These are phyloP conservation scores for Drosophila triauraria DNA, from an alignment of 1,140 invertebrate species.

Conservation along the genomic window DNA sequence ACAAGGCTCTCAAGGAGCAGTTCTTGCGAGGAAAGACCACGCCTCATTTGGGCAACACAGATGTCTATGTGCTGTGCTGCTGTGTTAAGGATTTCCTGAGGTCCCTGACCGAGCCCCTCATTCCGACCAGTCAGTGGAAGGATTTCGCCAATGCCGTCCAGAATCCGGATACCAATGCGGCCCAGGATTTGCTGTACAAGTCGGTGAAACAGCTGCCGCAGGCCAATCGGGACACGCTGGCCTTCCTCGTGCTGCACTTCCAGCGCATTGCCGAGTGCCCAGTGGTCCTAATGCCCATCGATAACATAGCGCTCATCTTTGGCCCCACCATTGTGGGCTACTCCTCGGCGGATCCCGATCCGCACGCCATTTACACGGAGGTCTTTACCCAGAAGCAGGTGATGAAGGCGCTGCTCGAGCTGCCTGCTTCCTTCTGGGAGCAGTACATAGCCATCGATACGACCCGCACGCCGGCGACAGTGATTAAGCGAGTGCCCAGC, in stretches of 20 bases:
- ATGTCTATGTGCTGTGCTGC: constrained; percentile 93
- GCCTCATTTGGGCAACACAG: constrained; percentile 89
- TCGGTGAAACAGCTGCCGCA: constrained; percentile 91
- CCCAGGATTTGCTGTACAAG: constrained; percentile 86
- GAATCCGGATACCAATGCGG: constrained; percentile 85
- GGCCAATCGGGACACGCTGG: constrained; percentile 94
- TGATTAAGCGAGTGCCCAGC: constrained; percentile 69
- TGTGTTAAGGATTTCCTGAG: constrained; percentile 94
- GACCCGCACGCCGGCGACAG: constrained; percentile 22
- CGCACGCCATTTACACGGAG: constrained; percentile 85
- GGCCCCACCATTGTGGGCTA: constrained; percentile 94
- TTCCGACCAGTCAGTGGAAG: constrained; percentile 90
- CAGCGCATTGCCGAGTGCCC: constrained; percentile 89
- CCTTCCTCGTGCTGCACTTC: constrained; percentile 93
- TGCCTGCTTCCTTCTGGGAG: constrained; percentile 89
- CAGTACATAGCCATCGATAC: constrained; percentile 65
- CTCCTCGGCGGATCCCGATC: constrained; percentile 88
- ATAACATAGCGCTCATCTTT: constrained; percentile 93
- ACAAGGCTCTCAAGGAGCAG: constrained; percentile 93
- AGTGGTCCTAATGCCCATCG: constrained; percentile 92
- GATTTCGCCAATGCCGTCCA: constrained; percentile 91
- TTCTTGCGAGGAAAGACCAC: constrained; percentile 91
- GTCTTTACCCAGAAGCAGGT: constrained; percentile 88
- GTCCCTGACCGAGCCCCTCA: constrained; percentile 92
- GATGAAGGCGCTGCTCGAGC: constrained; percentile 88